Percentiles rank a stretch among this genome's conserved stretches.
These are phyloP conservation scores for Laterallus jamaicensis DNA, from an alignment of 2,113 vertebrate species.

Conservation along the genomic window DNA sequence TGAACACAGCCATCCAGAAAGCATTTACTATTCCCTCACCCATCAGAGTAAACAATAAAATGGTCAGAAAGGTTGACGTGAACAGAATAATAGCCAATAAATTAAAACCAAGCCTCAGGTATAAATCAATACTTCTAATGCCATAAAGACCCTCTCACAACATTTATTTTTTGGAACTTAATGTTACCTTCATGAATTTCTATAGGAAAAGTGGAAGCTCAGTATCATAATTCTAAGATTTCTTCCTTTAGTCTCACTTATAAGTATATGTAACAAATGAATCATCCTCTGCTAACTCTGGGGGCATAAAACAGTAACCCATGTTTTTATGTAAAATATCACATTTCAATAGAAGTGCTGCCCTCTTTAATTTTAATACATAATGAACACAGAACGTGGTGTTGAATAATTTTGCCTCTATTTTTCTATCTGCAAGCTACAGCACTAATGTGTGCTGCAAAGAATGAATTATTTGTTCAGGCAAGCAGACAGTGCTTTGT, in stretches of 20 bases:
- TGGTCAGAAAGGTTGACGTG: background rate
- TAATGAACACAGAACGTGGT: background rate
- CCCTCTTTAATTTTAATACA: background rate
- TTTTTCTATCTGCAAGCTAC: background rate
- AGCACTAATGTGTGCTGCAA: background rate
- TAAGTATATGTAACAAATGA: background rate
- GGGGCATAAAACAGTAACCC: background rate
- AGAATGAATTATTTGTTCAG: background rate
- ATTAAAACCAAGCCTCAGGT: background rate
- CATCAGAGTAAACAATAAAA: background rate
- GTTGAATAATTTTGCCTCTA: background rate
- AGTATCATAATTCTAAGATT: background rate
- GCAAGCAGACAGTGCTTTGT: background rate
- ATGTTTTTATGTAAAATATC: background rate
- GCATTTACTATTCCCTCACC: background rate
- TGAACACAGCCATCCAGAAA: background rate
- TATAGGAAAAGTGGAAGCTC: background rate
- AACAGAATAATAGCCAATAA: background rate
- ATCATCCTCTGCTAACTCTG: background rate
- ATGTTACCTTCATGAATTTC: background rate
- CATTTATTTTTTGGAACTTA: background rate
- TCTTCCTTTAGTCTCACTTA: background rate
- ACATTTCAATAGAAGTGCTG: background rate
- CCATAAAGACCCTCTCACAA: background rate
- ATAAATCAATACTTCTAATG: background rate